A percentile compares a stretch with the other conserved stretches of the same genome.
phyloP scores from a whole-genome alignment of 1,140 invertebrate genomes.

The Uloborus diversus region DNA sequence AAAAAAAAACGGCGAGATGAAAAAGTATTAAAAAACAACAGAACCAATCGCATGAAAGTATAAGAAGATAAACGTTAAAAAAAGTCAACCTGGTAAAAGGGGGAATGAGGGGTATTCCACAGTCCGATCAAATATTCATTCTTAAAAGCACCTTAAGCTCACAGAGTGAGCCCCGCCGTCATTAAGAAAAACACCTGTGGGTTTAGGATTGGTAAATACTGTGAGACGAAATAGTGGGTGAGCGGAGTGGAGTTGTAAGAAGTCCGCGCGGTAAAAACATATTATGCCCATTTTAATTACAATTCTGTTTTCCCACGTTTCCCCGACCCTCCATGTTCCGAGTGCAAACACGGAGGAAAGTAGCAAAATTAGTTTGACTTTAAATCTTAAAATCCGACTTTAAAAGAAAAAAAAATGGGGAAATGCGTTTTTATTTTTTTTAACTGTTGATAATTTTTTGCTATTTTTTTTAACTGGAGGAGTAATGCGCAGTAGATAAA shows the following conservation, averaged over 20 bases:
- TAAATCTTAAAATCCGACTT: slow-evolving; percentile 47
- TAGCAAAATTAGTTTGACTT: slow-evolving; percentile 56
- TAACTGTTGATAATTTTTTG: not conserved
- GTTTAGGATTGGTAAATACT: slow-evolving; percentile 54
- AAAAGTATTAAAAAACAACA: slow-evolving; percentile 39
- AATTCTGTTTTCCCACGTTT: slow-evolving; percentile 49
- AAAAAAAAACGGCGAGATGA: not conserved
- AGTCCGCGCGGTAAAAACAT: slow-evolving; percentile 52
- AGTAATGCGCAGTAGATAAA: slow-evolving; percentile 27
- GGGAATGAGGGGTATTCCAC: not conserved
- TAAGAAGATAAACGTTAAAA: slow-evolving; percentile 49
- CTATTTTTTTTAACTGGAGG: not conserved
- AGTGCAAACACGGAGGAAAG: slow-evolving; percentile 52
- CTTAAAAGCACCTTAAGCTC: slow-evolving; percentile 54
- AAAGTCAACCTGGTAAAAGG: slow-evolving; percentile 25
- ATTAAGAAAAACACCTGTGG: slow-evolving; percentile 56
- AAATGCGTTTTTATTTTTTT: slow-evolving; percentile 1
- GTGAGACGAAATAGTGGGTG: not conserved
- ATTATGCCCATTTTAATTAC: slow-evolving; percentile 57
- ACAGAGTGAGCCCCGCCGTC: slow-evolving; percentile 21
- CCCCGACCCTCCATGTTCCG: not conserved
- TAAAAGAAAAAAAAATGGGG: not conserved
- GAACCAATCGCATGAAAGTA: slow-evolving; percentile 39
- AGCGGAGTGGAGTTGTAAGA: slow-evolving; percentile 43
- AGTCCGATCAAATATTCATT: slow-evolving; percentile 56